Conservation (phyloP, 2,113 vertebrate species). For the Brachyhypopomus occidentalis region DNA sequence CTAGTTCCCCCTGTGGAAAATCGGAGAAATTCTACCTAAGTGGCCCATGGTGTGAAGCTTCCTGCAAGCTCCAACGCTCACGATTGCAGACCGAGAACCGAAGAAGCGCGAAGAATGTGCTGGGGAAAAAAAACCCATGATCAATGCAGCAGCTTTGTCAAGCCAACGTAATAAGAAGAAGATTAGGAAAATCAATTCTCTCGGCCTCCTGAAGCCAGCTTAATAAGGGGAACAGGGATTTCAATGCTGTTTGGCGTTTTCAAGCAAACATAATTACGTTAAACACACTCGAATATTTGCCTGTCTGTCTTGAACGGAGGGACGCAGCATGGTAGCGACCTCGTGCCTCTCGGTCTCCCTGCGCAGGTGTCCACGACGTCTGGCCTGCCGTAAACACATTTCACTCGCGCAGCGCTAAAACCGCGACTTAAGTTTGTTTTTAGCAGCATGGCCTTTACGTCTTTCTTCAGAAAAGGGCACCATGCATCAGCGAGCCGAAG, state of each 20-base stretch:
- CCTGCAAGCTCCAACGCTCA: background rate
- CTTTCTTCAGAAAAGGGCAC: slow-evolving; percentile 57
- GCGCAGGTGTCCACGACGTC: background rate
- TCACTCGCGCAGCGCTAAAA: slow-evolving; percentile 37
- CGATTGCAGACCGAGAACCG: background rate
- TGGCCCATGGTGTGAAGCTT: background rate
- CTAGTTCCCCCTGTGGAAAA: background rate
- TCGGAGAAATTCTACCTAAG: background rate
- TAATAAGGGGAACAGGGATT: slow-evolving; percentile 54
- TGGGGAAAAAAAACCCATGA: slow-evolving; percentile 25
- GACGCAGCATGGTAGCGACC: background rate
- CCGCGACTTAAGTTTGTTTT: slow-evolving; percentile 55
- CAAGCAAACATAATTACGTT: background rate
- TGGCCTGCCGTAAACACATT: background rate
- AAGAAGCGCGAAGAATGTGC: background rate
- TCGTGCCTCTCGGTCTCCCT: background rate
- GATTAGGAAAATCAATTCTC: slow-evolving; percentile 30
- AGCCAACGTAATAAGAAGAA: slow-evolving; percentile 31
- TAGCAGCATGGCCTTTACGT: slow-evolving; percentile 61
- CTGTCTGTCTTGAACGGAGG: background rate
- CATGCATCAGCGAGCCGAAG: slow-evolving; percentile 49
- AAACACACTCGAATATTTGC: slow-evolving; percentile 3
- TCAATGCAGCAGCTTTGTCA: slow-evolving; percentile 8
- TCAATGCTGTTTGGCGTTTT: background rate
- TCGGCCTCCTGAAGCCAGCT: background rate